These are phyloP conservation scores for Resseliella maxima DNA, from an alignment of 2,888 invertebrate genomes.

Conservation along the genomic window DNA sequence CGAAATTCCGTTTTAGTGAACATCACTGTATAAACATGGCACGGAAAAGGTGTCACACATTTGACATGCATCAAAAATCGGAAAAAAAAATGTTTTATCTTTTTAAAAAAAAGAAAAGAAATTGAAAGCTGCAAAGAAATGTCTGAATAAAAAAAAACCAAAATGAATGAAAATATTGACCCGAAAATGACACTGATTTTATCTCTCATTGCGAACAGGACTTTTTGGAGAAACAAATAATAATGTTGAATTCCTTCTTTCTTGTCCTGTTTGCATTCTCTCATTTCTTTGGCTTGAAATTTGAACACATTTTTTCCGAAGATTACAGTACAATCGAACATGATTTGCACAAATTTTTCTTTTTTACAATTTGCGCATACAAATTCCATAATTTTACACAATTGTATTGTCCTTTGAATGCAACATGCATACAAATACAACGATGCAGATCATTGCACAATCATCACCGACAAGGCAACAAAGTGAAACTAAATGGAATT, in stretches of 20 bases:
- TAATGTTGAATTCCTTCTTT: not conserved
- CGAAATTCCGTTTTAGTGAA: too few species aligned
- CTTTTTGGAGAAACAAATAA: not conserved
- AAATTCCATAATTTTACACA: constrained; percentile 3
- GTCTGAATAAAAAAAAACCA: not conserved
- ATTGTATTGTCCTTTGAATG: not conserved
- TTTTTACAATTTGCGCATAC: not conserved
- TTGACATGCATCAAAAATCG: constrained; percentile 41
- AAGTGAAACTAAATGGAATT: constrained; percentile 37
- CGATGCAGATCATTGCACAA: constrained; percentile 13
- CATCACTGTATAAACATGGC: not conserved
- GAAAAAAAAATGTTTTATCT: too few species aligned
- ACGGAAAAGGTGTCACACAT: constrained; percentile 12
- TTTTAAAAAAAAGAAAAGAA: not conserved
- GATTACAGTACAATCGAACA: not conserved
- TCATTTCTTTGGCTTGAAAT: not conserved
- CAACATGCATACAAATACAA: not conserved
- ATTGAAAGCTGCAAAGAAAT: not conserved
- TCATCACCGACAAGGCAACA: not conserved
- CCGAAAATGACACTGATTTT: constrained; percentile 43
- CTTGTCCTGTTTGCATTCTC: not conserved
- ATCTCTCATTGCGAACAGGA: not conserved
- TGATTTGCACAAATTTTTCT: constrained; percentile 18
- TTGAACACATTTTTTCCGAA: not conserved
- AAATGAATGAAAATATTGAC: not conserved